phyloP scores from a whole-genome alignment of 2,113 vertebrate species.

The Orthonyx spaldingii region DNA sequence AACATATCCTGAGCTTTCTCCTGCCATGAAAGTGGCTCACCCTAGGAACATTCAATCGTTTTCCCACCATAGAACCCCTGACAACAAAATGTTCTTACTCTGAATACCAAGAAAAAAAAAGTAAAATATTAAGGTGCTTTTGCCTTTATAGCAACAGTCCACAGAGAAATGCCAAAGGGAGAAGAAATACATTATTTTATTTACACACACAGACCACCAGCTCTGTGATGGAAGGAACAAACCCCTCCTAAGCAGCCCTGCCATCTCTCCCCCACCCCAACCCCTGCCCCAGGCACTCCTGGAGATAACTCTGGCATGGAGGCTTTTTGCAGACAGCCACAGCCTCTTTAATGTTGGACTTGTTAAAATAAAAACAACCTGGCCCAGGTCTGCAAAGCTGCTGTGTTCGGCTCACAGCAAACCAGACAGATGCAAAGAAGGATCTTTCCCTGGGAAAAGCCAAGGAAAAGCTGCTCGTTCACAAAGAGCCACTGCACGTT shows the following conservation, averaged over 20 bases:
- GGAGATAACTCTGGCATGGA: background rate
- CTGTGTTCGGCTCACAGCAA: background rate
- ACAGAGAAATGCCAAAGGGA: background rate
- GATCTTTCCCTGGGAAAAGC: background rate
- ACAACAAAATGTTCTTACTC: background rate
- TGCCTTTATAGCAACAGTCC: background rate
- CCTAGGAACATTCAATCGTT: background rate
- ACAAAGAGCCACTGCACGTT: background rate
- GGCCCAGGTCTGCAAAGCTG: background rate
- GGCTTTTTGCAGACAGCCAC: background rate
- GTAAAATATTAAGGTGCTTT: background rate
- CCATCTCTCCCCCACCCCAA: background rate
- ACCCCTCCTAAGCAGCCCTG: too few species aligned
- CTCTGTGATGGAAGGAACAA: background rate
- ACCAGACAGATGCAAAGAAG: background rate
- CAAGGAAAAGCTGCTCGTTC: background rate
- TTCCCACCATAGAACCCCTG: background rate
- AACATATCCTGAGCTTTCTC: conserved; percentile 23
- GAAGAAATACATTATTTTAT: background rate
- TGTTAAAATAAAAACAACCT: background rate
- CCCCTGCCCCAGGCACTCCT: background rate
- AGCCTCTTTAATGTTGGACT: background rate
- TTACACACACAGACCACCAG: background rate
- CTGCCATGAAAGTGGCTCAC: background rate
- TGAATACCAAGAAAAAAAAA: background rate